Base-by-base conservation (phyloP, 2,888 invertebrate genomes). In the Brachyopa scutellaris region DNA sequence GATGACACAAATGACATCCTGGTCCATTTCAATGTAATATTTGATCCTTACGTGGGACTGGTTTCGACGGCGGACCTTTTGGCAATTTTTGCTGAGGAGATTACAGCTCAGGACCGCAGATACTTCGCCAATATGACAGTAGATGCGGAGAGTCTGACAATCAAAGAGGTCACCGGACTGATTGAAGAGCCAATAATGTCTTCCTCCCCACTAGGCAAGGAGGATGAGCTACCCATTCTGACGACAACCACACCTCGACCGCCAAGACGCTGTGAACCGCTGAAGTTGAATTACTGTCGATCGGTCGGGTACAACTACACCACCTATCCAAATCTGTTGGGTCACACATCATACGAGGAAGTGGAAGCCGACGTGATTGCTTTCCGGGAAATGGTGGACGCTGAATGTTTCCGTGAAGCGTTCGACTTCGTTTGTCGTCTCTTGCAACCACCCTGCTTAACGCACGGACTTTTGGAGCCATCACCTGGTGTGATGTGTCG, bases 351-450 rank as follows among this genome's bases (percentile, higher is more conserved):
- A 19, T 87, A 91, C 5, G 92, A 93, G 21, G 94, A 95, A 40
- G 93, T 97, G 2, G 91, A 93, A 84, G 93, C 94, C 38, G 95
- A 97, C 88, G 93, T 97, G 15, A 96, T 97, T 49, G 93, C 95
- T 0, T 97, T 95, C 88, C 93, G 96, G 77, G 96, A 95, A 88
- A 91, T 97, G n/a, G 94, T 97, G 5, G 97, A 97, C 88, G 96
- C 96, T 0, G 97, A 97, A 90, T 97, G 97, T 89, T 97, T 96
- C 86, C 93, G 95, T 84, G 93, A 96, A 85, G 96, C 97, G 0
- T 96, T 96, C 90, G 97, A 97, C 87, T 97, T 97, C 87, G 94
- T 97, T 4, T 97, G 97, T 87, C 95, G 95, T 87, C 92, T 96
- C 79, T 91, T 97, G 47, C 97, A 97, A 88, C 97, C 97, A 0